Conservation (phyloP, 35 echinoderm and acorn worm species). For the Patiria miniata region DNA sequence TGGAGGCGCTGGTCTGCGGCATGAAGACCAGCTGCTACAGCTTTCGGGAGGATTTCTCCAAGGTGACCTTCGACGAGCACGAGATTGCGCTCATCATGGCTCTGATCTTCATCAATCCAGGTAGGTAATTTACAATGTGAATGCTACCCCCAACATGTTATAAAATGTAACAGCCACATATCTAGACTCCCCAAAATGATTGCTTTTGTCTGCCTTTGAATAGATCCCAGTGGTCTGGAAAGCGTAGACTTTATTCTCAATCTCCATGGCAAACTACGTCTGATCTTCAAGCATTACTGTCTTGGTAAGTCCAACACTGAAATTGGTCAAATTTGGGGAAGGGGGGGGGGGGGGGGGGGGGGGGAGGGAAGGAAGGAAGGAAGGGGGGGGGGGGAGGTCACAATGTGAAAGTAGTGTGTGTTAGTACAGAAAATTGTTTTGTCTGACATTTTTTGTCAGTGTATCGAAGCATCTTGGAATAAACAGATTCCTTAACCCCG, state of each 20-base stretch:
- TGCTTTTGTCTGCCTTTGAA: background rate
- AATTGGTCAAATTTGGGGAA: too few species aligned
- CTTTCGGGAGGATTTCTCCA: slow-evolving; percentile 26
- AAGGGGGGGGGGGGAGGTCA: too few species aligned
- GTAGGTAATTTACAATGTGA: slow-evolving; percentile 7
- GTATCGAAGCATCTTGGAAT: too few species aligned
- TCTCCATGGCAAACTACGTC: slow-evolving; percentile 37
- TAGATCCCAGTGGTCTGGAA: slow-evolving; percentile 17
- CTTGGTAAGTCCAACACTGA: slow-evolving; percentile 9
- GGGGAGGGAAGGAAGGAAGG: too few species aligned
- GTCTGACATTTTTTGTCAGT: too few species aligned
- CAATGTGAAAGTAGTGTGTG: too few species aligned
- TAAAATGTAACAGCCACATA: too few species aligned
- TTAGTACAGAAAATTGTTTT: too few species aligned
- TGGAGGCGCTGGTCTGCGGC: slow-evolving; percentile 3
- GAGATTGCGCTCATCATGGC: slow-evolving; percentile 43
- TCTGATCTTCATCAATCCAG: slow-evolving; percentile 35
- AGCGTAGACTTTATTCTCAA: background rate
- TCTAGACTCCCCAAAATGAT: background rate
- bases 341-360: too few species aligned
- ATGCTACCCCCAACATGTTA: too few species aligned
- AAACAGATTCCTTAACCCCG: too few species aligned
- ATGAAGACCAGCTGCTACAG: background rate
- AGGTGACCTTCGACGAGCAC: slow-evolving; percentile 29
- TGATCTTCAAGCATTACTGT: slow-evolving; percentile 40